Conservation (phyloP, 2,113 vertebrate genomes). For the Pimephales promelas region DNA sequence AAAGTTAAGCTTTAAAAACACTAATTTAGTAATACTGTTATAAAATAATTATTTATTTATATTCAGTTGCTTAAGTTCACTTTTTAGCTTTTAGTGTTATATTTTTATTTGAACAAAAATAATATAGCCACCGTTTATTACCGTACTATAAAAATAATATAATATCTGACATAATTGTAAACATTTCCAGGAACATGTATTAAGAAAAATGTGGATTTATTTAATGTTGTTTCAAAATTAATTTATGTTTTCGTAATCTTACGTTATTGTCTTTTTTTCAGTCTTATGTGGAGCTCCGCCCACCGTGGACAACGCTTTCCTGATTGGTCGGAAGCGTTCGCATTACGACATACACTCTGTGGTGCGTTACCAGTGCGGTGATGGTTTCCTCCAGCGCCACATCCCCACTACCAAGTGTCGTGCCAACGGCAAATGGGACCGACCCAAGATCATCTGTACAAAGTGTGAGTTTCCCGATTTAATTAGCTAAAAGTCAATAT, state of each 20-base stretch:
- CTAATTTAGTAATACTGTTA: not conserved
- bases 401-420: slow-evolving; percentile 88
- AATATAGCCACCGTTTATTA: not conserved
- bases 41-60: not conserved
- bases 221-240: not conserved
- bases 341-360: slow-evolving; percentile 90
- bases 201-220: not conserved
- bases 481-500: no score
- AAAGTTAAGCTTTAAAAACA: not conserved
- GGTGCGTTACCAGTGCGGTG: slow-evolving; percentile 88
- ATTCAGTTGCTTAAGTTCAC: not conserved
- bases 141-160: not conserved
- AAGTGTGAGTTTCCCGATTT: slow-evolving; percentile 83
- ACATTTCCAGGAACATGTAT: not conserved
- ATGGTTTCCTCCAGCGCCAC: slow-evolving; percentile 88
- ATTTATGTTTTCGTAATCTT: not conserved
- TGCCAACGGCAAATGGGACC: slow-evolving; percentile 91
- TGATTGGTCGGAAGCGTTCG: slow-evolving; percentile 83
- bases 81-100: not conserved
- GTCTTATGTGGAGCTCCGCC: slow-evolving; percentile 91
- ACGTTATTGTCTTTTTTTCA: slow-evolving; percentile 56
- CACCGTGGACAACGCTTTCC: slow-evolving; percentile 82
- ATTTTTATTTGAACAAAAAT: not conserved
- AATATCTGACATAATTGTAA: not conserved
- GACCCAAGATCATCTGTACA: slow-evolving; percentile 90